These are phyloP conservation scores for Tetrax tetrax DNA, from an alignment of 2,113 vertebrate species.

Conservation along the genomic window DNA sequence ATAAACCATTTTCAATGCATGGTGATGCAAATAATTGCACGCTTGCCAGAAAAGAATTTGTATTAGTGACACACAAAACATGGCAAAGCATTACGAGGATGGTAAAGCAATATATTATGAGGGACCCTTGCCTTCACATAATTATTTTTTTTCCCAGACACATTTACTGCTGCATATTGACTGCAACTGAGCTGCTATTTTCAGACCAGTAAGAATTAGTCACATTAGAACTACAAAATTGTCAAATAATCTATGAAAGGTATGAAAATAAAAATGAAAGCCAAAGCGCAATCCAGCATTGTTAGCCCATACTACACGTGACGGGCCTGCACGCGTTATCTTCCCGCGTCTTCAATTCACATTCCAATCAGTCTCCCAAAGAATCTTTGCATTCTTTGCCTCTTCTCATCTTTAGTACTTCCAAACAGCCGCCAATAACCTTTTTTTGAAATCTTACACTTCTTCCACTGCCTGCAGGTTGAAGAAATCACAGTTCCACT, in stretches of 20 bases:
- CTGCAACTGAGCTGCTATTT: neutral
- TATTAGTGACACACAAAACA: neutral
- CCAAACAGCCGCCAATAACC: neutral
- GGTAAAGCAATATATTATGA: neutral
- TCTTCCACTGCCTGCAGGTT: neutral
- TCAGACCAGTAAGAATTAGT: conserved; percentile 14
- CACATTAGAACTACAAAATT: neutral
- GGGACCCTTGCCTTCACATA: neutral
- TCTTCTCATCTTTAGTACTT: neutral
- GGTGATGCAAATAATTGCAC: neutral
- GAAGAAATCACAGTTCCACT: neutral
- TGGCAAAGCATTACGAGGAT: accelerated
- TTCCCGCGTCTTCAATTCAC: neutral
- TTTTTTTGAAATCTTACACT: neutral
- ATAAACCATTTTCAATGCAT: neutral
- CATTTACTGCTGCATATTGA: neutral
- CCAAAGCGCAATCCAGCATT: neutral
- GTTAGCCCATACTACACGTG: accelerated
- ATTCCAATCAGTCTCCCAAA: neutral
- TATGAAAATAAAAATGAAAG: neutral
- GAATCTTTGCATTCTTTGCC: neutral
- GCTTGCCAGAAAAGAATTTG: neutral
- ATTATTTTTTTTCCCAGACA: neutral
- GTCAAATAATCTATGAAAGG: neutral
- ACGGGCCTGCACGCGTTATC: neutral